These are phyloP conservation scores for Odontamblyopus rebecca DNA, from an alignment of 2,797 vertebrate genomes.

Conservation along the genomic window DNA sequence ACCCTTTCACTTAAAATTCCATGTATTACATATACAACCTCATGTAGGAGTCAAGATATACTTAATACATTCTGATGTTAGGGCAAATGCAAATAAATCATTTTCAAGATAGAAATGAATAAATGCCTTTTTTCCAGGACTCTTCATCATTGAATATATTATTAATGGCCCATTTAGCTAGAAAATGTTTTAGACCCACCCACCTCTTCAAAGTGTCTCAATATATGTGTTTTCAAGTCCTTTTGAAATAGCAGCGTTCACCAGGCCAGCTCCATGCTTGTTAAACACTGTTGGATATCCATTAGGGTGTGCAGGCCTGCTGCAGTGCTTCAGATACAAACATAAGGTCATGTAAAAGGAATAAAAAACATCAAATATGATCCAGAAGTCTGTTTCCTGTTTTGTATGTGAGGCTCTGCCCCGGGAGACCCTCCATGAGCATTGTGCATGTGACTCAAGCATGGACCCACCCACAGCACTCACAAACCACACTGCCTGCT, in stretches of 20 bases:
- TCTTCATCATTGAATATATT: background rate
- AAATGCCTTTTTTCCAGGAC: background rate
- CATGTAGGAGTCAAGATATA: no score
- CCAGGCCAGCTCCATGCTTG: slow-evolving; percentile 44
- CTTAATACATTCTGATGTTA: no score
- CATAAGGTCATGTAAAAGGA: slow-evolving; percentile 21
- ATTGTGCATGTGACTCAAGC: background rate
- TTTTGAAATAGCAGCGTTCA: slow-evolving; percentile 8
- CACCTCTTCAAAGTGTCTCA: slow-evolving; percentile 12
- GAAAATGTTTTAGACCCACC: slow-evolving; percentile 2
- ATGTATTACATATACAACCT: no score
- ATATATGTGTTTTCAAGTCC: slow-evolving; percentile 15
- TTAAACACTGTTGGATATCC: slow-evolving; percentile 61
- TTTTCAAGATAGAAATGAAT: background rate
- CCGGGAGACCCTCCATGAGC: background rate
- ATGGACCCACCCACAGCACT: background rate
- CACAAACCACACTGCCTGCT: no score
- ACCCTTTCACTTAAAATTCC: no score
- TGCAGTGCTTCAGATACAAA: slow-evolving; percentile 46
- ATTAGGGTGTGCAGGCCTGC: slow-evolving; percentile 47
- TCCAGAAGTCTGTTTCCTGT: background rate
- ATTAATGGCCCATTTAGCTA: background rate
- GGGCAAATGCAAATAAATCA: no score
- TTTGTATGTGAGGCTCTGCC: background rate
- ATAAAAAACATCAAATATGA: background rate